Percentiles rank a stretch among this genome's conserved stretches.
These are phyloP conservation scores for Campylomormyrus tamandua DNA, from an alignment of 2,113 vertebrate species.

Conservation along the genomic window DNA sequence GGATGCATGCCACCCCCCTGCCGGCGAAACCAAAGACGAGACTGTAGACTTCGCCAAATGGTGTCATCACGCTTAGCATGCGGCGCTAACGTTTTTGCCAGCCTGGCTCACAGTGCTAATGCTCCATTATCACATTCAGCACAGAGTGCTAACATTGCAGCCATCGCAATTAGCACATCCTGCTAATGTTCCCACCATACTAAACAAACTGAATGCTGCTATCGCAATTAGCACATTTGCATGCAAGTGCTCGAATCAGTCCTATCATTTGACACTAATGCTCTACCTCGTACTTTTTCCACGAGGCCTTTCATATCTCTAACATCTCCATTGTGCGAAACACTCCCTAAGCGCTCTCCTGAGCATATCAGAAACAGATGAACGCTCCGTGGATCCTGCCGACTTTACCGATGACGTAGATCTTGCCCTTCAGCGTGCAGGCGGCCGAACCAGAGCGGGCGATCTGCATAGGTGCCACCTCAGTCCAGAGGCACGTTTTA, in stretches of 20 bases:
- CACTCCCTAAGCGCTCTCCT: background rate
- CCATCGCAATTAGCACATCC: background rate
- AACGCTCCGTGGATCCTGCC: background rate
- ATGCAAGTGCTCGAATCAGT: background rate
- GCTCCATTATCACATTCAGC: background rate
- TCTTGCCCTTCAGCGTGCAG: conserved; percentile 65
- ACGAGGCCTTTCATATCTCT: background rate
- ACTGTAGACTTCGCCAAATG: background rate
- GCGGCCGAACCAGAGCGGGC: conserved; percentile 70
- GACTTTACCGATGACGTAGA: conserved; percentile 64
- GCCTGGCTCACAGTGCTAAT: background rate
- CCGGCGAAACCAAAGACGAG: background rate
- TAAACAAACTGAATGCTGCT: background rate
- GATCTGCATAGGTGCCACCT: conserved; percentile 68
- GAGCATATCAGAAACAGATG: background rate
- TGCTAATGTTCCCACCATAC: background rate
- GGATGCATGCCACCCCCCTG: conserved; percentile 69
- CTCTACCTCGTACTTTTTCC: background rate
- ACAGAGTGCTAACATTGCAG: background rate
- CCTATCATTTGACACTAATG: background rate
- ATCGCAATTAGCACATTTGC: background rate
- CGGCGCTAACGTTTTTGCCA: background rate
- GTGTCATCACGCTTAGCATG: background rate
- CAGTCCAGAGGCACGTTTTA: conserved; percentile 55
- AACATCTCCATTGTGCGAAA: background rate